Evolutionary conservation across 2,797 vertebrate genomes (phyloP).

Genomic region (Muscicapa comitata): DNA sequence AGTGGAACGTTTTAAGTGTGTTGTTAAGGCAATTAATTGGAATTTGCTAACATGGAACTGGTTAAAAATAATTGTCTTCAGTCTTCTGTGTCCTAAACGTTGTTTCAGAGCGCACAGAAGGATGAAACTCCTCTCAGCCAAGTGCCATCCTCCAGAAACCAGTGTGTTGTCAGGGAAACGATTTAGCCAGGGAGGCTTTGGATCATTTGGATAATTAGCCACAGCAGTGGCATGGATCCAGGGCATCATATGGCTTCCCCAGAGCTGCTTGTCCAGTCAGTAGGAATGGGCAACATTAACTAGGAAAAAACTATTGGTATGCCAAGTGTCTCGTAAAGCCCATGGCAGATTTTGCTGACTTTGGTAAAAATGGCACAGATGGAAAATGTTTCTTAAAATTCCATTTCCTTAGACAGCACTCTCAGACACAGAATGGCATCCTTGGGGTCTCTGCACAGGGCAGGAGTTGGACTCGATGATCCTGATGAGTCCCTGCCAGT

Average conservation of each 20-base stretch:
- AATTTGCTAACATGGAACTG: neutral
- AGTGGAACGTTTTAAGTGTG: neutral
- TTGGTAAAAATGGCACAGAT: neutral
- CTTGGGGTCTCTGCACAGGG: neutral
- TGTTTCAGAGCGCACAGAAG: neutral
- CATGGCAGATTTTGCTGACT: neutral
- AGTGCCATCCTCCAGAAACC: neutral
- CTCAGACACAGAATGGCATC: neutral
- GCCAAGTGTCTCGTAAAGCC: neutral
- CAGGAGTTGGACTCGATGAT: neutral
- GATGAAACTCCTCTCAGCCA: neutral
- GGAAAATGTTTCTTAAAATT: neutral
- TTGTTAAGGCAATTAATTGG: slow-evolving; percentile 39
- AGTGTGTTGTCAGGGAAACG: neutral
- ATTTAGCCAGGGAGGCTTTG: neutral
- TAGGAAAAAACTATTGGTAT: neutral
- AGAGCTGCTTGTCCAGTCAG: neutral
- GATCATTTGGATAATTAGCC: neutral
- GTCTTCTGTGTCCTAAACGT: neutral
- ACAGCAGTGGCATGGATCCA: fast-evolving
- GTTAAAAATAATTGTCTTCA: neutral
- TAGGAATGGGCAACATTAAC: neutral
- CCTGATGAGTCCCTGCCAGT: neutral
- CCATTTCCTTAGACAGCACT: neutral
- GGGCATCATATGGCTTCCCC: neutral